Evolutionary conservation across 2,113 vertebrate species (phyloP).

Genomic region (Pogonocichla stellata): DNA sequence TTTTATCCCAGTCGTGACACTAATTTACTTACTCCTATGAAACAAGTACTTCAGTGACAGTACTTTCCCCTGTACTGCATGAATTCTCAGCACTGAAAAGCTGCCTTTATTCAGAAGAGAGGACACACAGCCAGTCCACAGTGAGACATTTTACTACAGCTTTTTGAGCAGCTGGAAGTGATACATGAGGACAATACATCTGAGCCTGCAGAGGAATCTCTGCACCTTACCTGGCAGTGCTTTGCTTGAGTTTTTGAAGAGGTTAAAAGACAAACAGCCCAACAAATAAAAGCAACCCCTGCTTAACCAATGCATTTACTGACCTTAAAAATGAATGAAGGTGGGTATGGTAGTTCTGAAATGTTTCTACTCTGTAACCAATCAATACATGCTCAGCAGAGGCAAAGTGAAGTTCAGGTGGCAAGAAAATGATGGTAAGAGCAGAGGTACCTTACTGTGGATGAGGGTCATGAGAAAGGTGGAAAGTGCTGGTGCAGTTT

Average conservation of each 20-base stretch:
- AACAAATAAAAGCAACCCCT: not conserved
- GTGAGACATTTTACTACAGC: not conserved
- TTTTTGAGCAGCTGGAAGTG: not conserved
- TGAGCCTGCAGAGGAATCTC: not conserved
- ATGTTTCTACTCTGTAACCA: not conserved
- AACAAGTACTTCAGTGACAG: not conserved
- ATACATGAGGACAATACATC: not conserved
- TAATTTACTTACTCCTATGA: not conserved
- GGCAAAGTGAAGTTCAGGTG: not conserved
- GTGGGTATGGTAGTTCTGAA: not conserved
- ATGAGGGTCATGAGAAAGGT: not conserved
- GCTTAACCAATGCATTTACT: not conserved
- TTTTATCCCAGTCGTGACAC: not conserved
- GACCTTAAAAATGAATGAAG: not conserved
- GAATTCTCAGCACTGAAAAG: not conserved
- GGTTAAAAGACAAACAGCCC: not conserved
- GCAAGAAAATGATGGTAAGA: not conserved
- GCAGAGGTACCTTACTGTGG: not conserved
- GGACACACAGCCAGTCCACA: not conserved
- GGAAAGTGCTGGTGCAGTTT: not conserved
- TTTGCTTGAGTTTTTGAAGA: not conserved
- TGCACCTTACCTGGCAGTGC: not conserved
- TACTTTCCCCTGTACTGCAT: not conserved
- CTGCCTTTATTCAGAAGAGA: not conserved
- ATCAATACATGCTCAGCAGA: not conserved